phyloP scores from a whole-genome alignment of 2,797 vertebrate species.

The Apogon hyalosoma region DNA sequence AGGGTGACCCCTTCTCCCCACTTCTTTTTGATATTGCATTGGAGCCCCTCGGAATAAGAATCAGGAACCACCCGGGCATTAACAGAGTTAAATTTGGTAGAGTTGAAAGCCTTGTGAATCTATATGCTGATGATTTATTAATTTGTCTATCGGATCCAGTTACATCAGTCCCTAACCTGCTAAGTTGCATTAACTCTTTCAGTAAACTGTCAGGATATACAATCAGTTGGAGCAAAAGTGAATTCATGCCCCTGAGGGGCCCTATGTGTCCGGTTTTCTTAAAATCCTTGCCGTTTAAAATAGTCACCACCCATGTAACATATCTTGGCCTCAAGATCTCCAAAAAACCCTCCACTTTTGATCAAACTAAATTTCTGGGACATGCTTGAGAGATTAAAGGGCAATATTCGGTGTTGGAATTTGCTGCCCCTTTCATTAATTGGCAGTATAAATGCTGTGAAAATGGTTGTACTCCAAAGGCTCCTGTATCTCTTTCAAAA shows the following conservation, averaged over 20 bases:
- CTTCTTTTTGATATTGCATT: conserved; percentile 14
- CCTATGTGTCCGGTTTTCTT: background rate
- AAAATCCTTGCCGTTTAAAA: conserved; percentile 10
- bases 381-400: conserved; percentile 10
- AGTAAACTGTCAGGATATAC: no score
- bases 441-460: background rate
- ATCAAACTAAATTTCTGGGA: conserved; percentile 17
- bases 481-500: conserved; percentile 26
- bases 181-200: no score
- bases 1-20: conserved; percentile 4
- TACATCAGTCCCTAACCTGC: background rate
- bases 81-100: conserved; percentile 1
- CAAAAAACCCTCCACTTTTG: background rate
- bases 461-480: conserved; percentile 5
- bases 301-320: no score
- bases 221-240: no score
- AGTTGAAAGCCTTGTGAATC: conserved; percentile 9
- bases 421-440: conserved; percentile 7
- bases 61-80: conserved; percentile 4
- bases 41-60: conserved; percentile 18
- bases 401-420: conserved; percentile 1
- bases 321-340: conserved; percentile 20
- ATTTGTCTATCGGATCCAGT: no score
- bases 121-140: conserved; percentile 27
- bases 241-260: background rate